Conservation (phyloP, 2,797 vertebrate species). For the Silurus aristotelis region DNA sequence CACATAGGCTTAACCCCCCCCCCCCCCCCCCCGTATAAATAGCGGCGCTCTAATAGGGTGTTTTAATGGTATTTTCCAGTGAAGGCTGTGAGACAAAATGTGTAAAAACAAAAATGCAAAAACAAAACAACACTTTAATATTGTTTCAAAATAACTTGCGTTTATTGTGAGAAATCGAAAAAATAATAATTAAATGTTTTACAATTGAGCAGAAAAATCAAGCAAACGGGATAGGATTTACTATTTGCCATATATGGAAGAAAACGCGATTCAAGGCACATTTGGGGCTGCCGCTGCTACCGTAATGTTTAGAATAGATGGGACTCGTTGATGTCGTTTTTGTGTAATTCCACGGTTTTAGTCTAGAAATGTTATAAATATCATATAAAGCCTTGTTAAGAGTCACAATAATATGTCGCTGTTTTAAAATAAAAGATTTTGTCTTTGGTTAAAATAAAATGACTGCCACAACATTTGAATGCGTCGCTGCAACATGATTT, state of each 20-base stretch:
- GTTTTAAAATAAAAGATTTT: neutral
- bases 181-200: neutral
- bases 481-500: neutral
- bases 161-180: neutral
- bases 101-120: slow-evolving; percentile 1
- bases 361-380: too few species aligned
- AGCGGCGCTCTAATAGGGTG: neutral
- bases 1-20: too few species aligned
- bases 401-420: neutral
- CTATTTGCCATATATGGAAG: slow-evolving; percentile 57
- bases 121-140: neutral
- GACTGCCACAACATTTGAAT: neutral
- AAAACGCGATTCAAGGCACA: slow-evolving; percentile 54
- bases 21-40: neutral
- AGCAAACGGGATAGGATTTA: neutral
- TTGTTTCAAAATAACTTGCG: neutral
- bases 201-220: neutral
- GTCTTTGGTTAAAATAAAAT: neutral
- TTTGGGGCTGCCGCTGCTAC: slow-evolving; percentile 6
- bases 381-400: too few species aligned
- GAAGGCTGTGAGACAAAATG: neutral
- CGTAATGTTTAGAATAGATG: slow-evolving; percentile 35
- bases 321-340: fast-evolving
- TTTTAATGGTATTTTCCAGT: slow-evolving; percentile 39
- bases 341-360: neutral